Percentiles rank a stretch among this genome's conserved stretches.
Evolutionary conservation across 2,888 invertebrate species (phyloP).

Genomic region (Tuta absoluta): DNA sequence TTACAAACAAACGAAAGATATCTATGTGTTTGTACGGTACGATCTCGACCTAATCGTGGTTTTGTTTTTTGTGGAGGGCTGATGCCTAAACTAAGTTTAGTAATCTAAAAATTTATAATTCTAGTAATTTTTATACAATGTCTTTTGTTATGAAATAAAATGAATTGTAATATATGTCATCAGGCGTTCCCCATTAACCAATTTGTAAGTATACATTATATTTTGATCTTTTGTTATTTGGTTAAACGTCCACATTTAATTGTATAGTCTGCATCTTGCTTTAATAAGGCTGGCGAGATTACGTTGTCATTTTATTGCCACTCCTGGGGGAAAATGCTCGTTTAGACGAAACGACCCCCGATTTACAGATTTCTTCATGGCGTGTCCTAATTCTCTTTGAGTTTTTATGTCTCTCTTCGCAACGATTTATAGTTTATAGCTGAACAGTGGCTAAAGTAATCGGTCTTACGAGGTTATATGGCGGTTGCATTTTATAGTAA

Average conservation of each 20-base stretch:
- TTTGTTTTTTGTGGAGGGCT: too few species aligned
- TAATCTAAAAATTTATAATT: too few species aligned
- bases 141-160: too few species aligned
- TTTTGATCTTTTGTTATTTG: background rate
- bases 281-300: constrained; percentile 65
- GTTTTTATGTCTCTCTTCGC: constrained; percentile 44
- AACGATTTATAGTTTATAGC: constrained; percentile 4
- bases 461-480: constrained; percentile 5
- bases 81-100: too few species aligned
- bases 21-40: too few species aligned
- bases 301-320: constrained; percentile 62
- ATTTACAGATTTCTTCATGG: constrained; percentile 61
- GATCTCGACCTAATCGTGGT: too few species aligned
- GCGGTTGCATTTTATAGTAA: background rate
- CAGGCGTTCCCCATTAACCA: too few species aligned
- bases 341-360: constrained; percentile 60
- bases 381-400: constrained; percentile 57
- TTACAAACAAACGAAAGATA: too few species aligned
- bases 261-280: constrained; percentile 31
- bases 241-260: background rate
- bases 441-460: background rate
- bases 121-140: too few species aligned
- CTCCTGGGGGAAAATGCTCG: constrained; percentile 61
- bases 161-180: too few species aligned
- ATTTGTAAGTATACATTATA: too few species aligned